These are phyloP conservation scores for Drosophila atripex DNA, from an alignment of 2,888 invertebrate species.

Conservation along the genomic window DNA sequence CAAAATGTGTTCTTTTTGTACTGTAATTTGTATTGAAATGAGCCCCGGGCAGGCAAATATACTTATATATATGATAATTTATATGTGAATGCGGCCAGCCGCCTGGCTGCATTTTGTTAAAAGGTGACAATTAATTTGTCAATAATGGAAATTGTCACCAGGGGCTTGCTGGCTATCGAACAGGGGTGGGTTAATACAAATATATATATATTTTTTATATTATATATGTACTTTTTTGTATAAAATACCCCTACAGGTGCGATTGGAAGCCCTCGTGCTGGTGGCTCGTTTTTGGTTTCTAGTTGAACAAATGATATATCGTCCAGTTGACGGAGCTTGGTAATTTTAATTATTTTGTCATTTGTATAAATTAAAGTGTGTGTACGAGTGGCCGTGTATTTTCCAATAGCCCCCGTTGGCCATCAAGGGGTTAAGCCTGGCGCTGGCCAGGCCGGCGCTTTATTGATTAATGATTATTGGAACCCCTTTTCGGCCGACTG, in stretches of 20 bases:
- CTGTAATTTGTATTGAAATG: conserved; percentile 38
- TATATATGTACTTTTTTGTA: background rate
- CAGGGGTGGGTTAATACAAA: conserved; percentile 2
- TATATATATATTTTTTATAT: background rate
- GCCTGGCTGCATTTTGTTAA: conserved; percentile 77
- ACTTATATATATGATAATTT: background rate
- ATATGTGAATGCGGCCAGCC: conserved; percentile 12
- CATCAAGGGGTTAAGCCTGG: conserved; percentile 52
- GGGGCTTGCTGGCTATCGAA: background rate
- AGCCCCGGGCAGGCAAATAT: conserved; percentile 4
- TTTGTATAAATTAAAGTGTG: conserved; percentile 74
- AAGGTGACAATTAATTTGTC: conserved; percentile 83
- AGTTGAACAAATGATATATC: conserved; percentile 62
- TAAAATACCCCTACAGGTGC: conserved; percentile 7
- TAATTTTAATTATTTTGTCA: conserved; percentile 79
- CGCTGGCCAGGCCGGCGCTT: background rate
- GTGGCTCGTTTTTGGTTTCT: conserved; percentile 56
- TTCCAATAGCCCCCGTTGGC: conserved; percentile 26
- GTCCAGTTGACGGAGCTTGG: conserved; percentile 63
- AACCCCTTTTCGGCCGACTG: conserved; percentile 13
- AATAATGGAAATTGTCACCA: conserved; percentile 75
- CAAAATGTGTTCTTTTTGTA: conserved; percentile 38
- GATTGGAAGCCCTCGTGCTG: conserved; percentile 41
- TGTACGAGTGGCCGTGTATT: too few relatives aligned
- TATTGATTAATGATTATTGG: conserved; percentile 73